Base-by-base conservation (phyloP, 2,888 invertebrate genomes). In the Erebia aethiops region DNA sequence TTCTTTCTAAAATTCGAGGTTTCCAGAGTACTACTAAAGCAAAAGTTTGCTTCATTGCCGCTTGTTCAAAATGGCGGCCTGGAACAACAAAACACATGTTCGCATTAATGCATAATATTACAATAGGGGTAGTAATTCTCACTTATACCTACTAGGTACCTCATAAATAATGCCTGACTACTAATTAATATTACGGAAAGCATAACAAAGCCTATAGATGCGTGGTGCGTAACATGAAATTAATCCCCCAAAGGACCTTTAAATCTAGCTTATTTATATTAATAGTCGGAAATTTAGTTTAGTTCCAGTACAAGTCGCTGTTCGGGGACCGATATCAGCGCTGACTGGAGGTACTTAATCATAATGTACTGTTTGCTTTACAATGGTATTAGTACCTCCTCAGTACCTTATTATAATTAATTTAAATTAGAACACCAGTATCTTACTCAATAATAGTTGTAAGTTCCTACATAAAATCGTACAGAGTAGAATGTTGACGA, bases 221-320 rank as follows among this genome's bases (percentile, higher is more conserved):
- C 67, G 67, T 67, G 21, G 13, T n/a, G 21, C 87, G 87, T 87
- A 87, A 88, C 84, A 82, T 84, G 84, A 85, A 89, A 87, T 85
- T 84, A 86, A 84, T 84, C 83, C 83, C 90, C 87, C 86, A 77
- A 85, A 84, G 89, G 89, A 85, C 88, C 86, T 86, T 86, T 92
- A 90, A 90, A 92, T 90, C 86, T 85, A 84, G 84, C 87, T 91
- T 90, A 92, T 92, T 90, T 89, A 90, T 90, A 92, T 90, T 90
- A 91, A 92, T 91, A 89, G 89, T 80, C 80, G 76, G 74, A 82
- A 87, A 90, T 89, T 88, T 85, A 84, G 84, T 86, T 84, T 89
- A 89, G 90, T 91, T 91, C 87, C 85, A 86, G 82, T 83, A 83
- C 80, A 78, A 85, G 85, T 85, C 81, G 84, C 79, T 82, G 87